These are phyloP conservation scores for Riparia riparia DNA, from an alignment of 2,113 vertebrate species.

Conservation along the genomic window DNA sequence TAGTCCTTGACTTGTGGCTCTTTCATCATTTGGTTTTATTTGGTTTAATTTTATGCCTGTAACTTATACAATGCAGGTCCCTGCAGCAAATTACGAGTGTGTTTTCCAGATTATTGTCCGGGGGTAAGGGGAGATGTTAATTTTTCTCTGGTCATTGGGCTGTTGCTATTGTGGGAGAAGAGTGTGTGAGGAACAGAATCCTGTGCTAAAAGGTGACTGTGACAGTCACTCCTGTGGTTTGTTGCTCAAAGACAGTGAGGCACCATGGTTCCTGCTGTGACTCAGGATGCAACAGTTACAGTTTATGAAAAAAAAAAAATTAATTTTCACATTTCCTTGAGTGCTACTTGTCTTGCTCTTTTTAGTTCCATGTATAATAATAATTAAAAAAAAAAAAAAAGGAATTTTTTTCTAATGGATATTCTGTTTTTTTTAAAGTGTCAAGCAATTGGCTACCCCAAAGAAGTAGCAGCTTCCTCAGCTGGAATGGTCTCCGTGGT, in stretches of 20 bases:
- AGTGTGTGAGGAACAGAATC: conserved; percentile 1
- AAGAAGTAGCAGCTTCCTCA: neutral
- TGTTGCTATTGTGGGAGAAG: conserved; percentile 32
- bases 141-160: conserved; percentile 16
- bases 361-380: neutral
- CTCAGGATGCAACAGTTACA: neutral
- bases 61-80: neutral
- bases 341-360: neutral
- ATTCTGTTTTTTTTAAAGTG: neutral
- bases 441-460: neutral
- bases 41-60: conserved; percentile 21
- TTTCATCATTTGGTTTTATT: conserved; percentile 31
- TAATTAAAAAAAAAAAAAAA: neutral
- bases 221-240: neutral
- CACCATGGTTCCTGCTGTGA: neutral
- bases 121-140: neutral
- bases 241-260: neutral
- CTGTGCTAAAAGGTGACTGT: neutral
- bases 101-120: conserved; percentile 63
- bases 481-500: conserved; percentile 22
- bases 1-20: neutral
- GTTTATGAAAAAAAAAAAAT: neutral
- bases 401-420: neutral
- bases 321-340: neutral
- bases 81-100: conserved; percentile 62